Conservation (phyloP, 2,888 invertebrate genomes). For the Chrysomela aeneicollis region DNA sequence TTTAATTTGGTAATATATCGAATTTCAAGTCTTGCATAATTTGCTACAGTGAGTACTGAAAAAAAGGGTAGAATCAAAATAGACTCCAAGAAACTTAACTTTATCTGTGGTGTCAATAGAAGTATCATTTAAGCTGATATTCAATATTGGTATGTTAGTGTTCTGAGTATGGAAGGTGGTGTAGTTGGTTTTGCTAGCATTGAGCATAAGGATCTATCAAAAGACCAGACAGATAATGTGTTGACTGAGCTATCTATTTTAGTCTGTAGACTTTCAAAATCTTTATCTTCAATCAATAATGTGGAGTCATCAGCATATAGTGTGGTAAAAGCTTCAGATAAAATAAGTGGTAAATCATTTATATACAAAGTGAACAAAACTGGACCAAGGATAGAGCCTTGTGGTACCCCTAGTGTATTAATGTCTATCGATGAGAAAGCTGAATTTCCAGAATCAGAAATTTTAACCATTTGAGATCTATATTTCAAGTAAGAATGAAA, state of each 20-base stretch:
- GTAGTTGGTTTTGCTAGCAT: not conserved
- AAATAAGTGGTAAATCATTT: no score
- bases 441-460: not conserved
- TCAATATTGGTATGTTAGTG: not conserved
- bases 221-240: constrained; percentile 1
- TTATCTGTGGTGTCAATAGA: not conserved
- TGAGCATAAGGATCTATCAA: constrained; percentile 1
- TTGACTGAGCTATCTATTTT: constrained; percentile 2
- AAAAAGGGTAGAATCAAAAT: no score
- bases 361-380: no score
- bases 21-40: not conserved
- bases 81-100: no score
- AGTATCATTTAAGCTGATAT: not conserved
- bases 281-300: no score
- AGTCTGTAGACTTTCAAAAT: no score
- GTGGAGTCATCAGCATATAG: no score
- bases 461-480: not conserved
- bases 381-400: no score
- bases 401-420: no score
- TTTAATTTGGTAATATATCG: constrained; percentile 3
- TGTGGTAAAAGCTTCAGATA: no score
- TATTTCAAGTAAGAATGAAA: no score
- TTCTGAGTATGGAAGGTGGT: constrained; percentile 1
- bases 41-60: not conserved
- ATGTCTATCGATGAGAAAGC: not conserved